Base-by-base conservation (phyloP, 2,797 vertebrate species). In the Sebastes hopkinsi region DNA sequence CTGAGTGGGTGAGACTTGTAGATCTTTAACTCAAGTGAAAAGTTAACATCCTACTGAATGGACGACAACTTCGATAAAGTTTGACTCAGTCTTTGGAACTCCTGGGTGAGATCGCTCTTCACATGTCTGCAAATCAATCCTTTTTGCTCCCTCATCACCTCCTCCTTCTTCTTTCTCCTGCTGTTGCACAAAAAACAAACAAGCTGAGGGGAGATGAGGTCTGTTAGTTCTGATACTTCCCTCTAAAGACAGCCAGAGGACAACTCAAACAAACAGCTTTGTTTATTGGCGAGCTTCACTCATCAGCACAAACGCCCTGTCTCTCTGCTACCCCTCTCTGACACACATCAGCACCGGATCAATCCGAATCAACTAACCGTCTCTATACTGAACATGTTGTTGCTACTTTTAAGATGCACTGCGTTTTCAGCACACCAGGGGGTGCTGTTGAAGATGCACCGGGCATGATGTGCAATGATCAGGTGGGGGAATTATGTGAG, bases 381-480 rank as follows among this genome's bases (percentile, higher is more conserved):
- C 29, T 75, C 25, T 55, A 3, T 8, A 20, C 30, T 29, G 46
- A 76, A 74, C 52, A 58, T n/a, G 18, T 27, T 68, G 55, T 18
- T 66, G 36, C 73, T 58, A 2, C 23, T 61, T 69, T 36, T 55
- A 10, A 32, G 52, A 30, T 75, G 79, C 72, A 50, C 29, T 77
- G 60, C 71, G 42, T 66, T 72, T 77, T 71, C 18, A 3, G 16
- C 60, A 55, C 93, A 94, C 78, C 82, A 93, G 93, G 89, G 85
- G 91, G 90, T 75, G 93, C 93, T 93, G 87, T 81, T 83, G 83
- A 87, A 82, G 79, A 73, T 75, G 68, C 61, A 80, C 25, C 22
- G 4, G 32, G 54, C 18, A 38, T 69, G 62, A 71, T 72, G 73
- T 34, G 34, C 62, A 81, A 52, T 36, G 54, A 85, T 84, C 34